Percentiles rank a stretch among this genome's conserved stretches.
phyloP scores from a whole-genome alignment of 2,113 vertebrate genomes.

The Cyrtonyx montezumae region DNA sequence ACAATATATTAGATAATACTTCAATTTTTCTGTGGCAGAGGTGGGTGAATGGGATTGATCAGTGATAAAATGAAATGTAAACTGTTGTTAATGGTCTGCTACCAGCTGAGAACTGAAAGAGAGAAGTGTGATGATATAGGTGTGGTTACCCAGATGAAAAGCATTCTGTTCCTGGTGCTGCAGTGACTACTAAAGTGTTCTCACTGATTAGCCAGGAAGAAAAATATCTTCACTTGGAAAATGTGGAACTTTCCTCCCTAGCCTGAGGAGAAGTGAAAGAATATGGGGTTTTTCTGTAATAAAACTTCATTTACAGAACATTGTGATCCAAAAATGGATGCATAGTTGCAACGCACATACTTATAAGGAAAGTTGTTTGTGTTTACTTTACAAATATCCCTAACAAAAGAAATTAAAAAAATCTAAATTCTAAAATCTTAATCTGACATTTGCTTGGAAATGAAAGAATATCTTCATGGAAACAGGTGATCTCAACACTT shows the following conservation, averaged over 20 bases:
- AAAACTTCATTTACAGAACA: not conserved
- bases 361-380: not conserved
- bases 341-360: not conserved
- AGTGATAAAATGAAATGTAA: constrained; percentile 60
- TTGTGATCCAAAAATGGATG: not conserved
- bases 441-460: not conserved
- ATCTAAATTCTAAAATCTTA: not conserved
- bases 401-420: not conserved
- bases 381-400: not conserved
- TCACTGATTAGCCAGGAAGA: not conserved
- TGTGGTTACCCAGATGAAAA: constrained; percentile 13
- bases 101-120: constrained; percentile 21
- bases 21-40: constrained; percentile 54
- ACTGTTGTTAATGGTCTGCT: constrained; percentile 43
- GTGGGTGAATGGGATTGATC: constrained; percentile 40
- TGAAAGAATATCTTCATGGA: not conserved
- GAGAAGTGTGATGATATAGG: not conserved
- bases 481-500: not conserved
- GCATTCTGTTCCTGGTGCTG: not conserved
- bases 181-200: not conserved
- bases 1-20: constrained; percentile 53
- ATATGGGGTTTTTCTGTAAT: not conserved
- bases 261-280: not conserved
- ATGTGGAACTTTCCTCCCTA: not conserved
- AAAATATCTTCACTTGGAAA: not conserved